Base-by-base conservation (phyloP, 1,140 invertebrate species). In the Panagrolaimus sp. region DNA sequence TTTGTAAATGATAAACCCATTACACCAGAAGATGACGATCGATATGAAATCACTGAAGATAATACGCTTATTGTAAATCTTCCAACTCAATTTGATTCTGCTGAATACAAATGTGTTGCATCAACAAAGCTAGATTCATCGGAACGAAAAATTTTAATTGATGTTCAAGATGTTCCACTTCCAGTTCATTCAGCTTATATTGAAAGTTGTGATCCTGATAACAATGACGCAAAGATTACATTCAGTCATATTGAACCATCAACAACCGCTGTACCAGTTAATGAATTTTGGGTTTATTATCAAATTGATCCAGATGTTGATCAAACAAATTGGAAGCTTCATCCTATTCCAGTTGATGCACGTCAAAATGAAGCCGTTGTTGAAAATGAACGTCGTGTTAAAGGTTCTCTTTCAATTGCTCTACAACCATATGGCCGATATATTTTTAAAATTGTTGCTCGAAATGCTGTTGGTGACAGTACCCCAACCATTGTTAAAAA, bases 141-240 rank as follows among this genome's bases (percentile, higher is more conserved):
- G 0, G 87, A 87, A 7, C 91, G 91, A 0, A 87, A 89, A 73
- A 93, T 95, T 8, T 92, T 91, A 63, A 86, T 98, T 1, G 92
- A 88, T 67, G 94, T 98, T 5, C 93, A 96, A 87, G 94, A 96
- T 85, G 90, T 92, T 13, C 95, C 96, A 8, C 94, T 96, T 84
- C 85, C 91, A 3, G 93, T 94, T 0, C 84, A 85, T 38, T 84
- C 93, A 48, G 84, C 84, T 43, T 75, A 68, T 76, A 87, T 92
- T 20, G 62, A 68, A n/a, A 70, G 66, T 13, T 82, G 80, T 9
- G 83, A 84, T 1, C 92, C 92, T 82, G 84, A 88, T 67, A 86
- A 87, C 9, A 86, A 86, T 46, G 88, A 89, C 67, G 91, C 92
- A 0, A 86, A 87, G 1, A 87, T 94, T 13, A 87, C 87, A 70